Percentiles rank a stretch among this genome's conserved stretches.
These are phyloP conservation scores for Euura saliciscinereae DNA, from an alignment of 1,140 invertebrate genomes.

Conservation along the genomic window DNA sequence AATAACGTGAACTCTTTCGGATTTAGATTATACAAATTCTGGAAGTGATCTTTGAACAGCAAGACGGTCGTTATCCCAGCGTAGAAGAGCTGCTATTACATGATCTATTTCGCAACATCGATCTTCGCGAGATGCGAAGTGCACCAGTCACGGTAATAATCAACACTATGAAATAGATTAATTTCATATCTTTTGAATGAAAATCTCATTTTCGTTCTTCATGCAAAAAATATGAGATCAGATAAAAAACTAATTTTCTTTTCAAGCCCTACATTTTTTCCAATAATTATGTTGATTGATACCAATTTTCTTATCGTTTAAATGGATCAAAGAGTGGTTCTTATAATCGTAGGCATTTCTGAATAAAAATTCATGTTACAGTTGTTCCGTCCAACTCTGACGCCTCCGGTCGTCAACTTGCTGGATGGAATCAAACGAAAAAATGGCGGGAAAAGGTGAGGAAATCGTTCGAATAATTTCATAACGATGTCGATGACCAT, in stretches of 20 bases:
- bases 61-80: slow-evolving; percentile 67
- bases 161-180: no score
- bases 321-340: no score
- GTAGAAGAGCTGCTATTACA: slow-evolving; percentile 80
- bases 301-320: no score
- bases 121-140: slow-evolving; percentile 81
- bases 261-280: not conserved
- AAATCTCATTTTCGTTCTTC: no score
- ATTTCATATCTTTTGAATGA: no score
- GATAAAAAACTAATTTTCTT: not conserved
- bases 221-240: no score
- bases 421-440: slow-evolving; percentile 55
- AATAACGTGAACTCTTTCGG: slow-evolving; percentile 12
- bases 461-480: slow-evolving; percentile 1
- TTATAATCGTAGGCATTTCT: no score
- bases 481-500: not conserved
- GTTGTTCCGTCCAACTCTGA: slow-evolving; percentile 57
- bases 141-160: slow-evolving; percentile 61
- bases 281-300: no score
- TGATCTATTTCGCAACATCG: slow-evolving; percentile 86
- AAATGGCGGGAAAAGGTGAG: slow-evolving; percentile 48
- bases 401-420: slow-evolving; percentile 51
- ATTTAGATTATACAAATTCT: slow-evolving; percentile 78
- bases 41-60: slow-evolving; percentile 79
- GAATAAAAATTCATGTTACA: slow-evolving; percentile 25